These are phyloP conservation scores for Biston betularia DNA, from an alignment of 2,888 invertebrate genomes.

Conservation along the genomic window DNA sequence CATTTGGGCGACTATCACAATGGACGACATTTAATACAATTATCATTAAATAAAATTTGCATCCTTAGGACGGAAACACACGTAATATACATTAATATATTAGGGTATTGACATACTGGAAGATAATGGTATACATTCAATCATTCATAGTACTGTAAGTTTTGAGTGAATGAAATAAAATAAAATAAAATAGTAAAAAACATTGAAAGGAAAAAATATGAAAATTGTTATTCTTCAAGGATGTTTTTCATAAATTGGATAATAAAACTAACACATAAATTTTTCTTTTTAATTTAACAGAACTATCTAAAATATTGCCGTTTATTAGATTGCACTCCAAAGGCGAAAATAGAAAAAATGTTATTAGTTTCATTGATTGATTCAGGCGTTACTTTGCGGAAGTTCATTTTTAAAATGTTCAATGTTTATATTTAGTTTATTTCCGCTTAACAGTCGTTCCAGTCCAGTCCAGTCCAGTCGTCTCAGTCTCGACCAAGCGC, in stretches of 20 bases:
- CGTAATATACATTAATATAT: constrained; percentile 32
- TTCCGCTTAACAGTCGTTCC: too few species aligned
- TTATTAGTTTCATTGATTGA: too few species aligned
- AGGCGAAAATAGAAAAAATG: not conserved
- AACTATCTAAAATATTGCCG: not conserved
- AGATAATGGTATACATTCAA: constrained; percentile 1
- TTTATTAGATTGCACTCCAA: not conserved
- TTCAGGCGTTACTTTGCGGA: too few species aligned
- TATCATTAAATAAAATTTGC: constrained; percentile 23
- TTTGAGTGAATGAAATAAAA: too few species aligned
- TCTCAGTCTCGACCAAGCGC: too few species aligned
- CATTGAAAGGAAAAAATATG: constrained; percentile 9
- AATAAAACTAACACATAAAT: not conserved
- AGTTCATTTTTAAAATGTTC: too few species aligned
- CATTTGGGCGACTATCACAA: constrained; percentile 37
- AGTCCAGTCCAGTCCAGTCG: too few species aligned
- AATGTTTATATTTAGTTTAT: too few species aligned
- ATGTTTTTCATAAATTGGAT: not conserved
- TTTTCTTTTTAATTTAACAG: not conserved
- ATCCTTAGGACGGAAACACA: constrained; percentile 45
- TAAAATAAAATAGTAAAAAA: too few species aligned
- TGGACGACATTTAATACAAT: constrained; percentile 15
- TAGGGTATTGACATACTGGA: constrained; percentile 25
- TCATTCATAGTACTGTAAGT: not conserved
- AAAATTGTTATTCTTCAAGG: not conserved